Percentiles rank a stretch among this genome's conserved stretches.
phyloP scores from a whole-genome alignment of 2,797 vertebrate genomes.

The Sebastes cheni region DNA sequence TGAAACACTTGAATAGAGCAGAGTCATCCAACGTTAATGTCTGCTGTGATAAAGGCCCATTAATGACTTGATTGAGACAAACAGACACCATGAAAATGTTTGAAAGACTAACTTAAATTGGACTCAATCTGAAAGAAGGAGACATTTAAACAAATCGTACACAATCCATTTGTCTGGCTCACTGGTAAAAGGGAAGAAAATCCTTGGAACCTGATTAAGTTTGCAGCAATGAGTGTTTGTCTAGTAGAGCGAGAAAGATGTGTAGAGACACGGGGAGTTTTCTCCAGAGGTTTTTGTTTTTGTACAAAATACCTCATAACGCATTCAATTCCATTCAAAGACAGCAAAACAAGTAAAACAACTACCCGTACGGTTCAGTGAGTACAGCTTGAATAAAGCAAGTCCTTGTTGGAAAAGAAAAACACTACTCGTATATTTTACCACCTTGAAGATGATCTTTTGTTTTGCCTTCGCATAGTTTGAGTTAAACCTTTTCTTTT shows the following conservation, averaged over 20 bases:
- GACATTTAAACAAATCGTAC: neutral
- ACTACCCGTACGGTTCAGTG: neutral
- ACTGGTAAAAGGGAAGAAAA: neutral
- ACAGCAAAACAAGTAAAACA: neutral
- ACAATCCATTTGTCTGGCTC: conserved; percentile 6
- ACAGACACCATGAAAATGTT: neutral
- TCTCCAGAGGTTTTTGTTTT: conserved; percentile 8
- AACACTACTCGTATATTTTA: neutral
- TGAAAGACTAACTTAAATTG: neutral
- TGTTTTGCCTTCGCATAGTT: neutral
- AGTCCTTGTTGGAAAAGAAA: neutral
- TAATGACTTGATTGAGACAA: neutral
- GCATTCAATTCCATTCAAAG: neutral
- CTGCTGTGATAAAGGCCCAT: neutral
- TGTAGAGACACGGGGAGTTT: neutral
- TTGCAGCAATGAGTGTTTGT: conserved; percentile 11
- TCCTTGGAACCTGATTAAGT: conserved; percentile 11
- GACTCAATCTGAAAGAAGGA: neutral
- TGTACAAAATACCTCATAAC: neutral
- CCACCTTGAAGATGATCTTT: neutral
- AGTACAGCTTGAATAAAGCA: neutral
- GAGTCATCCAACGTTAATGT: too few species aligned
- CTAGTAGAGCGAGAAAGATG: neutral
- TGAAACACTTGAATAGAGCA: too few species aligned
- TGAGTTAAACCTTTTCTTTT: neutral